Base-by-base conservation (phyloP, 2,113 vertebrate species). In the Cyrtonyx montezumae region DNA sequence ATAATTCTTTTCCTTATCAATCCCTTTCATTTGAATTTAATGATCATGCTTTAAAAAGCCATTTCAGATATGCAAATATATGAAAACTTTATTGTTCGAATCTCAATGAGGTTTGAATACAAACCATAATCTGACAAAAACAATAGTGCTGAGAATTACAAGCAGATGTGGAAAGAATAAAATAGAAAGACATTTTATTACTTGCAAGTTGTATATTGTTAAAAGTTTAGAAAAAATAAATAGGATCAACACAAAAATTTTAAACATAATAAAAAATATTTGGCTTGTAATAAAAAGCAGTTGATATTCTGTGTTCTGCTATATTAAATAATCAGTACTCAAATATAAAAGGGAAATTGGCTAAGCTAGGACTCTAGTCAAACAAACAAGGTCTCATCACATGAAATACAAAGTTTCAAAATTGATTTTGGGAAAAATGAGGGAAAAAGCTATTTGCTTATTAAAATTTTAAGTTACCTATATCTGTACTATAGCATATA, bases 1-100 rank as follows among this genome's bases (percentile, higher is more conserved):
- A 43, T 88, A 92, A 77, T 68, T 91, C 71, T 75, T 89, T 76
- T 42, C 28, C 25, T 74, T 71, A 87, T 67, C 45, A 74, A 11
- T 37, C 32, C 34, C 45, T 93, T 76, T 37, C 16, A 65, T 77
- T 84, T 87, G 63, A 69, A 84, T 93, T 93, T 91, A 94, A 79
- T 84, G 63, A 53, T 63, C 4, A 4, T 79, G 79, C 80, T 91
- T 96, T 70, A 61, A 61, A 91, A 87, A 86, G 40, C 66, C 78
- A 94, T 94, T 76, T 89, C 82, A 94, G 43, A 94, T 86, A 96
- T 95, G 93, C 93, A 96, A 94, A 97, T 96, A 87, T 71, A 94
- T 90, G 55, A 87, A 95, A 71, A 90, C 28, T 79, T 91, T 84
- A 58, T 58, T 84, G 84, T 89, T 93, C 80, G 81, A 95, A 96